These are phyloP conservation scores for Agriotes lineatus DNA, from an alignment of 2,888 invertebrate species.

Conservation along the genomic window DNA sequence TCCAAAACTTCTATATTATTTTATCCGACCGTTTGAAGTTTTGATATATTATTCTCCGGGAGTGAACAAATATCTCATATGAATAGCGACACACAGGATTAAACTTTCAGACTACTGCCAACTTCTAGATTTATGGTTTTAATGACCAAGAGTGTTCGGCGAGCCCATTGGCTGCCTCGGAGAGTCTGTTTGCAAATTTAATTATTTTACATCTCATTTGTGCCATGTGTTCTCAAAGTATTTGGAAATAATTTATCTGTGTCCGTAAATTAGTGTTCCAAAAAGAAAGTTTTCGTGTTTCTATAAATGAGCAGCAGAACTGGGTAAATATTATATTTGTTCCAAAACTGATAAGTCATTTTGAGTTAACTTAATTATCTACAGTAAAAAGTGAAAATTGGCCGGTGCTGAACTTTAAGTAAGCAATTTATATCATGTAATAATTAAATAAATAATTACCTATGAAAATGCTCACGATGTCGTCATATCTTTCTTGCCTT, in stretches of 20 bases:
- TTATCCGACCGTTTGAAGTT: slow-evolving; percentile 47
- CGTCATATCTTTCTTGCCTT: no score
- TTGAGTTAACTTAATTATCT: no score
- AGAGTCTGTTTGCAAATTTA: slow-evolving; percentile 27
- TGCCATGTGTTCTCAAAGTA: not conserved
- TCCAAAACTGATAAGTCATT: no score
- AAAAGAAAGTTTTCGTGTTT: no score
- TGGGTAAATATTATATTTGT: no score
- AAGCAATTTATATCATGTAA: no score
- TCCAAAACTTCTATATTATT: slow-evolving; percentile 41
- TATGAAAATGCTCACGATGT: no score
- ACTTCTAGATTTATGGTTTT: slow-evolving; percentile 58
- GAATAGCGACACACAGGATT: slow-evolving; percentile 59
- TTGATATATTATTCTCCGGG: slow-evolving; percentile 52
- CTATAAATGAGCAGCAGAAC: no score
- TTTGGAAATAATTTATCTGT: not conserved
- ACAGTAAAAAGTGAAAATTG: no score
- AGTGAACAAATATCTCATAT: slow-evolving; percentile 55
- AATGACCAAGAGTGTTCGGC: slow-evolving; percentile 55
- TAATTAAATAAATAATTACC: no score
- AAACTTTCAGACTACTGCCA: slow-evolving; percentile 60
- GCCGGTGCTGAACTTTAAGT: no score
- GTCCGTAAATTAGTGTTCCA: slow-evolving; percentile 7
- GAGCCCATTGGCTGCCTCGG: slow-evolving; percentile 38
- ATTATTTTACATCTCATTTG: slow-evolving; percentile 17